These are phyloP conservation scores for Isaurus tuberculatus DNA, from an alignment of 92 coral and sea anemone genomes.

Conservation along the genomic window DNA sequence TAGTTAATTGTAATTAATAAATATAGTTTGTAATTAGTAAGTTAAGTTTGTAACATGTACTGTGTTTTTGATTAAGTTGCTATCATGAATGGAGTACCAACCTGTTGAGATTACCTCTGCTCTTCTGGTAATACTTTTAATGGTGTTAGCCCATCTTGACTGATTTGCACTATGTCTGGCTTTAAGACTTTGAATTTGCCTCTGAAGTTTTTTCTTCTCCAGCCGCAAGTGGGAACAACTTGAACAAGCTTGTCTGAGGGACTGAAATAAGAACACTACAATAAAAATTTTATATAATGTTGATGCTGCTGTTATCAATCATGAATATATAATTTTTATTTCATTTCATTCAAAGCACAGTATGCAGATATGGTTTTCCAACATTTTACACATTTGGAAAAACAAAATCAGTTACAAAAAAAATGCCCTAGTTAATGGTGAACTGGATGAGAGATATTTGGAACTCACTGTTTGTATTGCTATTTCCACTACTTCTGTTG, in stretches of 20 bases:
- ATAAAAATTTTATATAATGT: background rate
- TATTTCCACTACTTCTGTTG: conserved; percentile 39
- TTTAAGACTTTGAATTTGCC: conserved; percentile 31
- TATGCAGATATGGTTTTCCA: conserved; percentile 6
- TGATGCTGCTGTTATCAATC: background rate
- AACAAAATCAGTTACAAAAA: conserved; percentile 18
- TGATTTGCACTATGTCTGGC: conserved; percentile 10
- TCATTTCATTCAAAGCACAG: background rate
- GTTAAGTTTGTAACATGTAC: background rate
- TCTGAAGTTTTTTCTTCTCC: conserved; percentile 42
- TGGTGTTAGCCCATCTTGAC: conserved; percentile 41
- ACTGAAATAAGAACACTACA: conserved; percentile 26
- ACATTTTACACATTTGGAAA: background rate
- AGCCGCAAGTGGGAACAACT: conserved; percentile 37
- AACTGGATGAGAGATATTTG: conserved; percentile 20
- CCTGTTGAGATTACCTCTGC: conserved; percentile 28
- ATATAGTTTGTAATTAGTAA: conserved; percentile 1
- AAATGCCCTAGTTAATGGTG: conserved; percentile 21
- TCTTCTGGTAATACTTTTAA: conserved; percentile 2
- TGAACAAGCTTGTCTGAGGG: conserved; percentile 32
- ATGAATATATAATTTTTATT: background rate
- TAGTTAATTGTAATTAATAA: background rate
- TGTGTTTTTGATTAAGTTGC: background rate
- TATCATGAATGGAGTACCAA: background rate
- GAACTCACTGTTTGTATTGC: conserved; percentile 34